phyloP scores from a whole-genome alignment of 53 echinoderm and acorn worm species.

The Crossaster papposus region DNA sequence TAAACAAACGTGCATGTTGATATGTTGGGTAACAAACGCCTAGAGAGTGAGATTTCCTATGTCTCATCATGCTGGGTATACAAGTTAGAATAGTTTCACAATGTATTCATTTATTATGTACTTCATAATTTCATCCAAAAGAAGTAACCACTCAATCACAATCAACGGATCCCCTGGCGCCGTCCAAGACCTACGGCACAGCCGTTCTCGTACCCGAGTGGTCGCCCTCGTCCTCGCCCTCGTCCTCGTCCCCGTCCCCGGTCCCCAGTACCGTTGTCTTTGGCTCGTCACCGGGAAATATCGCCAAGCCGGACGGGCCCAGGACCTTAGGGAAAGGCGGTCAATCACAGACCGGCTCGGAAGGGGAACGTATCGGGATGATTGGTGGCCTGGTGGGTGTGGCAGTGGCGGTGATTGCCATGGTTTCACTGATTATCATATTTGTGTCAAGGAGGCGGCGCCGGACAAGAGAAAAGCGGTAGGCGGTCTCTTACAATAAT shows the following conservation, averaged over 20 bases:
- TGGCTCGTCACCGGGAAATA: background rate
- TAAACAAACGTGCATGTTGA: too few relatives aligned
- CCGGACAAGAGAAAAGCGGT: slow-evolving; percentile 40
- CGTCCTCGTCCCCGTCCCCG: background rate
- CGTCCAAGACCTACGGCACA: background rate
- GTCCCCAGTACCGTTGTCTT: background rate
- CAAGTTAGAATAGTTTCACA: background rate
- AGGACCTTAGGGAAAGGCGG: background rate
- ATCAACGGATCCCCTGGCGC: background rate
- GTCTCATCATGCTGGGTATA: too few relatives aligned
- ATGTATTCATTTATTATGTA: background rate
- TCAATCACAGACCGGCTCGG: background rate
- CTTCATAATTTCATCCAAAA: background rate
- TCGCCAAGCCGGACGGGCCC: background rate
- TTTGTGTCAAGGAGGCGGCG: slow-evolving; percentile 41
- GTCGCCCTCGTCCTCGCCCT: background rate
- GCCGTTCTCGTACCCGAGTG: background rate
- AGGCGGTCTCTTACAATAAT: background rate
- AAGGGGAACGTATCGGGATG: background rate
- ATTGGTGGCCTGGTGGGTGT: slow-evolving; percentile 44
- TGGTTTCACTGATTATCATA: slow-evolving; percentile 18
- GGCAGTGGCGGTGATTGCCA: slow-evolving; percentile 29
- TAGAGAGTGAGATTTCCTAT: too few relatives aligned
- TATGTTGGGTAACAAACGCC: too few relatives aligned
- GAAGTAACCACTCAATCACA: background rate